Evolutionary conservation across 2,888 invertebrate species (phyloP).

Genomic region (Sarcophaga caerulescens): DNA sequence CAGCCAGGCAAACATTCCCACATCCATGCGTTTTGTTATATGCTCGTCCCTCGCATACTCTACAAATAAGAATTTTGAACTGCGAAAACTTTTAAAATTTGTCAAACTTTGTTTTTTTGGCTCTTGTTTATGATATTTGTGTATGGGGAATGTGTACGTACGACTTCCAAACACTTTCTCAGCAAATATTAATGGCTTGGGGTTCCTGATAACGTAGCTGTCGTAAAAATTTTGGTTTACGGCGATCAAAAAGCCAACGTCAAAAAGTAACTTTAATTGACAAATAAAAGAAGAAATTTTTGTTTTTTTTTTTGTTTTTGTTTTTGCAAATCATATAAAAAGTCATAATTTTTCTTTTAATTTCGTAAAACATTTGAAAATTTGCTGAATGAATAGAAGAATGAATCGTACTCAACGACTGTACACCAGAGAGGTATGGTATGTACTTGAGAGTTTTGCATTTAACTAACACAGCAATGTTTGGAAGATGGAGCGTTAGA

Average conservation of each 20-base stretch:
- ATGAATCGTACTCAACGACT: too few species aligned
- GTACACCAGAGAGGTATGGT: too few species aligned
- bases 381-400: too few species aligned
- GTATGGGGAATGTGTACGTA: background rate
- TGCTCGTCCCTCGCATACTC: background rate
- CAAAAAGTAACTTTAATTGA: constrained; percentile 46
- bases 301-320: background rate
- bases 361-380: too few species aligned
- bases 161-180: background rate
- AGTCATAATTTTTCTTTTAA: too few species aligned
- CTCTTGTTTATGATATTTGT: background rate
- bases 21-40: background rate
- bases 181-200: background rate
- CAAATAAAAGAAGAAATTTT: constrained; percentile 39
- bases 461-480: too few species aligned
- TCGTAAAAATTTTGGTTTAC: background rate
- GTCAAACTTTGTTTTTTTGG: constrained; percentile 32
- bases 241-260: background rate
- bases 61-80: constrained; percentile 4
- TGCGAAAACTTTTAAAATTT: constrained; percentile 38
- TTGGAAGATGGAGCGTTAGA: too few species aligned
- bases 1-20: background rate
- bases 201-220: background rate
- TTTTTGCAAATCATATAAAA: background rate
- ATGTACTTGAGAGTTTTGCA: too few species aligned